Base-by-base conservation (phyloP, 2,113 vertebrate species). In the Desmodus rotundus region DNA sequence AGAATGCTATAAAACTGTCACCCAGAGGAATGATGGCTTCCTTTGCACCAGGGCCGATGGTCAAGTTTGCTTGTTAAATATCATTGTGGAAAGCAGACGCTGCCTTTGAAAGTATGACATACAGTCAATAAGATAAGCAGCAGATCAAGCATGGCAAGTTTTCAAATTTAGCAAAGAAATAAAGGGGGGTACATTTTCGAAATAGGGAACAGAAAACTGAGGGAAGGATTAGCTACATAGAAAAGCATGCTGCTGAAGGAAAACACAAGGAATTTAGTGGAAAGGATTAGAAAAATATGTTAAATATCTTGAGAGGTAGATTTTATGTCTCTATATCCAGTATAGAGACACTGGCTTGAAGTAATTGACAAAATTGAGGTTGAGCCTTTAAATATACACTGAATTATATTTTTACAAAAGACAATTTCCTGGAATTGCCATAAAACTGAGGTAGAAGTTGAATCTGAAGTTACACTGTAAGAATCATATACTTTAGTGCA, bases 371-470 rank as follows among this genome's bases (percentile, higher is more conserved):
- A 86, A 93, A 74, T 28, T 87, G 45, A 93, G 38, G 45, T 28
- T 87, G 17, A 38, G 7, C 77, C 61, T 89, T 94, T 63, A 88
- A 56, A 83, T 94, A 52, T 28, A 94, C 91, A 92, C 3, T 83
- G 31, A 93, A 56, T 78, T 87, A 73, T 73, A 43, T 81, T 24
- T 72, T 82, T 94, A 50, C 63, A 74, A 94, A 92, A 87, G 41
- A 52, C 43, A 33, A 3, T 61, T 94, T 89, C 70, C 36, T 58
- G 7, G 20, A 88, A 87, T 84, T 87, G 19, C 38, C 50, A 70
- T 91, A 74, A 87, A 93, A 91, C 58, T 87, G 56, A 91, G 45
- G n/a, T 80, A 80, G 82, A 85, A 68, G 50, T 87, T 87, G 41
- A 87, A 50, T 87, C 56, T 83, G 38, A 24, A 33, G 41, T 94